Base-by-base conservation (phyloP, 2,888 invertebrate species). In the Notocelia uddmanniana region DNA sequence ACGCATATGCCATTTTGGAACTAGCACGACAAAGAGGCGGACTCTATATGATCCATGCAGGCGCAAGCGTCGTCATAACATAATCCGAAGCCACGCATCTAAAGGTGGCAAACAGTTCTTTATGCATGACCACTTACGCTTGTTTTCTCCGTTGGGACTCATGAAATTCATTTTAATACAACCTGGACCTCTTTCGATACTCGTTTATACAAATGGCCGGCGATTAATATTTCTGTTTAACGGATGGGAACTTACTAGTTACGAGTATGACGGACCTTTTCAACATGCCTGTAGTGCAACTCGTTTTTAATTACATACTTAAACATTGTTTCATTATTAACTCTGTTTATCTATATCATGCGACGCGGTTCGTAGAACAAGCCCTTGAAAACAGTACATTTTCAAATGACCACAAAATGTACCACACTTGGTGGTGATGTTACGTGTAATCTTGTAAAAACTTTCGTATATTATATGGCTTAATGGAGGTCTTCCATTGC, bases 131-230 rank as follows among this genome's bases (percentile, higher is more conserved):
- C 34, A 45, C 62, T 57, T 72, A 72, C 37, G 55, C 55, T 68
- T 37, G 50, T 72, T 57, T 54, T 23, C 48, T n/a, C 34, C 62
- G 55, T 59, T 26, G 13, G 48, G 19, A 50, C 19, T 37, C 31
- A 54, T 67, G 52, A 68, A 72, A 62, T 68, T 72, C 19, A 50
- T 68, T 60, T 72, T 62, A 67, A 60, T 71, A 72, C 72, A 71
- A 67, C 67, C 67, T 72, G 68, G 68, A 68, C 72, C 64, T 66
- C 66, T 72, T 72, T 68, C 72, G 72, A 72, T 72, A 71, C 71
- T 60, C 48, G 59, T 54, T 71, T 71, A n/a, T n/a, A 67, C 55
- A 72, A 72, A 72, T 72, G 50, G 57, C 55, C 41, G 54, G 67
- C 68, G 45, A 72, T 72, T 72, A 67, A 72, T 72, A 67, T 68